Conservation (phyloP, 1,140 invertebrate genomes). For the Pogonomyrmex californicus region DNA sequence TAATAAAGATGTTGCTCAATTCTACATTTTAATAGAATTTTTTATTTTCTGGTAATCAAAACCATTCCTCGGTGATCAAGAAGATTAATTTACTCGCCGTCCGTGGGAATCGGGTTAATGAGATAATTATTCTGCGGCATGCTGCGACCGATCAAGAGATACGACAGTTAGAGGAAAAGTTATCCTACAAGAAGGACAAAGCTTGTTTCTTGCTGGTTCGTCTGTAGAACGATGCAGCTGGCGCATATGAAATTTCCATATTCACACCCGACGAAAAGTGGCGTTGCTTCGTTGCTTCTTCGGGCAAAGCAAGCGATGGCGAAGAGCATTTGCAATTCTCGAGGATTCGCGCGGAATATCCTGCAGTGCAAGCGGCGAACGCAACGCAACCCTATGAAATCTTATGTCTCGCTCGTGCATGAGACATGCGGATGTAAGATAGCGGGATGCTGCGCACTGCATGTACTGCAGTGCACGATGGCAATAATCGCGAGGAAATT, state of each 20-base stretch:
- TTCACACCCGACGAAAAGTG: conserved; percentile 78
- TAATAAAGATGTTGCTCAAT: not conserved
- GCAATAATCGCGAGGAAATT: conserved; percentile 67
- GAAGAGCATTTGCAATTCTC: conserved; percentile 84
- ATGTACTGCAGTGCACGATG: conserved; percentile 33
- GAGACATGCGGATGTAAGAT: conserved; percentile 64
- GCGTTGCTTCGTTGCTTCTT: conserved; percentile 66
- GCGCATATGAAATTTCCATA: conserved; percentile 84
- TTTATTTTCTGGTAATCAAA: conserved; percentile 3
- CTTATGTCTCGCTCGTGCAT: conserved; percentile 67
- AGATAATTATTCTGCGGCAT: conserved; percentile 26
- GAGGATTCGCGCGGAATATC: conserved; percentile 77
- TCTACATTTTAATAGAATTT: not conserved
- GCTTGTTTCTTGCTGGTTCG: conserved; percentile 7
- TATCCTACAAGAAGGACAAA: conserved; percentile 46
- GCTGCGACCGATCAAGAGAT: not conserved
- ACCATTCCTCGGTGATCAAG: not conserved
- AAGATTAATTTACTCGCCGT: not conserved
- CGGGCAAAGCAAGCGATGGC: conserved; percentile 43
- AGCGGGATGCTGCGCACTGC: conserved; percentile 16
- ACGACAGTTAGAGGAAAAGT: conserved; percentile 49
- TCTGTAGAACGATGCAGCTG: conserved; percentile 46
- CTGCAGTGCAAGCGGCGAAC: conserved; percentile 31
- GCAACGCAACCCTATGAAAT: conserved; percentile 75
- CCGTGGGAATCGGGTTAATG: not conserved